Evolutionary conservation across 1,140 invertebrate genomes (phyloP).

Genomic region (Procambarus virginalis): DNA sequence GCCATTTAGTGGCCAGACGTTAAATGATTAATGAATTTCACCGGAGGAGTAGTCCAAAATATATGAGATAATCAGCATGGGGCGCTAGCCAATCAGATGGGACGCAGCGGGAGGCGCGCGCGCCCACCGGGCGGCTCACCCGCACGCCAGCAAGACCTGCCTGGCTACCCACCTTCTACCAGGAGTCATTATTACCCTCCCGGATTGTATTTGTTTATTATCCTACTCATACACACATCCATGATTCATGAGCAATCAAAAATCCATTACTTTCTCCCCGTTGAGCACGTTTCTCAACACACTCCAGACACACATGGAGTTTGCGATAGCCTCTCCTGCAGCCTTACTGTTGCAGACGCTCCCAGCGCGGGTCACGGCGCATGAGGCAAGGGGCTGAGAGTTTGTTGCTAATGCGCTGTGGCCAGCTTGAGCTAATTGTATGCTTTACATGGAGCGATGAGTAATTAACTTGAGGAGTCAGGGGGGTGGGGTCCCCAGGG

Average conservation of each 20-base stretch:
- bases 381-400: neutral
- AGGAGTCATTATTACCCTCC: conserved; percentile 12
- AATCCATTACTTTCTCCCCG: conserved; percentile 10
- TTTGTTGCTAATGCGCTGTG: conserved; percentile 35
- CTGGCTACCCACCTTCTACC: neutral
- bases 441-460: conserved; percentile 44
- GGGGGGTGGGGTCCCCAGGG: neutral
- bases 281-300: neutral
- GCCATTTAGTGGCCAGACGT: conserved; percentile 46
- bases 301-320: neutral
- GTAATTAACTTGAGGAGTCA: conserved; percentile 25
- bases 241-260: conserved; percentile 44
- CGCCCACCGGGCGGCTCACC: conserved; percentile 8
- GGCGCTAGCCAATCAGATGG: conserved; percentile 41
- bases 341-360: neutral
- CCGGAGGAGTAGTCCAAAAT: conserved; percentile 52
- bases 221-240: conserved; percentile 15
- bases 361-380: neutral
- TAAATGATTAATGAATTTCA: conserved; percentile 55
- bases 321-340: neutral
- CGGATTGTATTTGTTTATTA: conserved; percentile 30
- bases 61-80: conserved; percentile 54
- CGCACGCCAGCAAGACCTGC: conserved; percentile 6
- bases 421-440: conserved; percentile 32
- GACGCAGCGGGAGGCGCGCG: conserved; percentile 20